These are phyloP conservation scores for Heliconius ismenius DNA, from an alignment of 2,888 invertebrate species.

Conservation along the genomic window DNA sequence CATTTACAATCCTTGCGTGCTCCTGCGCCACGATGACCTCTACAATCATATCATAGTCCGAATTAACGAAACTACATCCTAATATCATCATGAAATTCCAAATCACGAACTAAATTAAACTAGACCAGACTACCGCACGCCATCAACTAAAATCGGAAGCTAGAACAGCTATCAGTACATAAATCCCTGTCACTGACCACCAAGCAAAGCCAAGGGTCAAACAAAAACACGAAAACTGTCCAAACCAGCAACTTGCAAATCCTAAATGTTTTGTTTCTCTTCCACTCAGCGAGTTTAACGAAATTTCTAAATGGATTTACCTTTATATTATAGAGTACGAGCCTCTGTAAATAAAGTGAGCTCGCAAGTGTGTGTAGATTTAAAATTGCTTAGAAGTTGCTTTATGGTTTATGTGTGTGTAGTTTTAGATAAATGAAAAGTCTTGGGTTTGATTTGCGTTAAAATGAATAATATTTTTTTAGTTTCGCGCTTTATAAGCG, in stretches of 20 bases:
- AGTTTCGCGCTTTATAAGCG: background rate
- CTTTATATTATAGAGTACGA: background rate
- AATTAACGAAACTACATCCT: background rate
- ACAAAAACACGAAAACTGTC: constrained; percentile 27
- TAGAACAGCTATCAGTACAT: background rate
- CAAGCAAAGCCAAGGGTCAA: constrained; percentile 3
- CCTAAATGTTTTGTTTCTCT: constrained; percentile 16
- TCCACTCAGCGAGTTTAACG: constrained; percentile 19
- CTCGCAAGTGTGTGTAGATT: background rate
- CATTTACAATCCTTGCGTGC: too few relatives aligned
- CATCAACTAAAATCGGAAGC: constrained; percentile 5
- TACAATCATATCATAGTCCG: too few relatives aligned
- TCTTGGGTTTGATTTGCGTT: background rate
- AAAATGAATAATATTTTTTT: background rate
- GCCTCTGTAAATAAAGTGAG: background rate
- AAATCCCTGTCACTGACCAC: constrained; percentile 9
- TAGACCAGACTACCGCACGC: constrained; percentile 1
- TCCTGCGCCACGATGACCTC: too few relatives aligned
- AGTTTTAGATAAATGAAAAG: background rate
- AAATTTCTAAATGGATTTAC: constrained; percentile 1
- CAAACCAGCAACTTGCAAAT: constrained; percentile 13
- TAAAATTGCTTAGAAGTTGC: background rate
- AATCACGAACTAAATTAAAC: background rate
- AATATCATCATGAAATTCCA: background rate
- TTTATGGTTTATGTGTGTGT: background rate